Conservation (phyloP, 2,888 invertebrate genomes). For the Temnothorax rugatulus region DNA sequence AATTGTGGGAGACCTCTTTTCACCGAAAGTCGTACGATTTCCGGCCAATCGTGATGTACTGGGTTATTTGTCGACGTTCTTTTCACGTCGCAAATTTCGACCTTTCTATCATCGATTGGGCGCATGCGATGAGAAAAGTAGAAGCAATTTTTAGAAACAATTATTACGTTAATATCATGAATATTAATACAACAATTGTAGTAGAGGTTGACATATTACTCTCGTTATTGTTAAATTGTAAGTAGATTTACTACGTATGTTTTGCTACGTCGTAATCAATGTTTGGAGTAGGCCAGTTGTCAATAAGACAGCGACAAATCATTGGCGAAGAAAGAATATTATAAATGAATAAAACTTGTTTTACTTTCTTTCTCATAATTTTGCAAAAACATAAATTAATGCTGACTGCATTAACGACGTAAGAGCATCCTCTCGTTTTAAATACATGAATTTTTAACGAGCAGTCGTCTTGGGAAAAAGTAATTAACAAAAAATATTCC, state of each 20-base stretch:
- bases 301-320: neutral
- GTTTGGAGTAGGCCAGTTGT: neutral
- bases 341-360: neutral
- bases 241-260: neutral
- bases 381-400: neutral
- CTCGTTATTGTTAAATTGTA: neutral
- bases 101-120: slow-evolving; percentile 15
- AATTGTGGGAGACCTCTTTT: slow-evolving; percentile 50
- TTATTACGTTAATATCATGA: neutral
- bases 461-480: neutral
- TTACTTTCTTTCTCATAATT: neutral
- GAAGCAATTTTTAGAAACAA: neutral
- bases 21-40: slow-evolving; percentile 57
- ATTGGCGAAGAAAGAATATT: neutral
- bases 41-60: slow-evolving; percentile 23
- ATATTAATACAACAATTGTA: neutral
- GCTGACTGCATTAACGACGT: neutral
- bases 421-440: neutral
- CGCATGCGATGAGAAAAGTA: neutral
- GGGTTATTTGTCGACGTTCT: slow-evolving; percentile 59
- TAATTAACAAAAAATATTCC: neutral
- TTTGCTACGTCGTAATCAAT: neutral
- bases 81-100: slow-evolving; percentile 43
- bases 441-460: slow-evolving; percentile 2
- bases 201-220: neutral